Conservation (phyloP, 2,113 vertebrate species). For the Gavialis gangeticus region DNA sequence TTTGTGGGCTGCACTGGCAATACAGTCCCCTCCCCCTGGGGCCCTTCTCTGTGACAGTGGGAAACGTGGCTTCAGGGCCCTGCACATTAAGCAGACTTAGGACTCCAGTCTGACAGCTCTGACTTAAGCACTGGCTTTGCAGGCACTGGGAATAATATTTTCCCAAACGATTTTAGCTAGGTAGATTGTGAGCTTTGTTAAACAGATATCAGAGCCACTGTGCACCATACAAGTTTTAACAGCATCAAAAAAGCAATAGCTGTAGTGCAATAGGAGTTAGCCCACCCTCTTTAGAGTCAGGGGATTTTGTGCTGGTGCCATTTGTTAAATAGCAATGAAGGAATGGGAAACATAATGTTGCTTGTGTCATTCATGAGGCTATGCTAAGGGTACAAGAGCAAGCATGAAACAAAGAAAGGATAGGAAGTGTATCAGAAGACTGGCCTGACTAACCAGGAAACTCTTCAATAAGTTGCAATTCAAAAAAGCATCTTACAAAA, state of each 20-base stretch:
- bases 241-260: not conserved
- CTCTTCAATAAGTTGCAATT: no score
- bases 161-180: not conserved
- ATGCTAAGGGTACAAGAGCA: no score
- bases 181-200: not conserved
- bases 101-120: no score
- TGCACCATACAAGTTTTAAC: not conserved
- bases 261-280: not conserved
- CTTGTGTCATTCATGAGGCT: slow-evolving; percentile 36
- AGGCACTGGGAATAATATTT: not conserved
- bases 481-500: no score
- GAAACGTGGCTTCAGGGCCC: no score
- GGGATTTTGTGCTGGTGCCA: not conserved
- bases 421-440: no score
- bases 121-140: not conserved
- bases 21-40: no score
- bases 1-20: no score
- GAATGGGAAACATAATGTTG: slow-evolving; percentile 18
- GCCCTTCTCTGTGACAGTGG: no score
- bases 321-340: not conserved
- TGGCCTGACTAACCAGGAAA: no score
- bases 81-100: no score
- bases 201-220: not conserved
- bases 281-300: not conserved
- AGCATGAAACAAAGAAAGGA: no score